A percentile compares a stretch with the other conserved stretches of the same genome.
phyloP scores from a whole-genome alignment of 64 coral and sea anemone species.

The Pocillopora verrucosa region DNA sequence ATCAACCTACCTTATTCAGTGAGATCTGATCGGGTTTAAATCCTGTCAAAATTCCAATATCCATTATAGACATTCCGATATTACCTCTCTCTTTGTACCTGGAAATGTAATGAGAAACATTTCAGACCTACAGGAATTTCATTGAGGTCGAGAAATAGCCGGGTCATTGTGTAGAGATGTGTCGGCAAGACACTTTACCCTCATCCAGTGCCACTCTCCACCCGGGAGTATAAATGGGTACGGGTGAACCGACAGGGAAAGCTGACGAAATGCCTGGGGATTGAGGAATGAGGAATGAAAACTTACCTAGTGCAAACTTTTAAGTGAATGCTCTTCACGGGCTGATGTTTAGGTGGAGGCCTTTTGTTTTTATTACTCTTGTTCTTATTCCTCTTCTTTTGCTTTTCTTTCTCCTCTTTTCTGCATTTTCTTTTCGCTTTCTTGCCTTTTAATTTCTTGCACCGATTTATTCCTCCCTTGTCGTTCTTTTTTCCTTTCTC shows the following conservation, averaged over 20 bases:
- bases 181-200: too few relatives aligned
- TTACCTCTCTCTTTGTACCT: conserved; percentile 67
- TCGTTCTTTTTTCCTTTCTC: background rate
- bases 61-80: conserved; percentile 85
- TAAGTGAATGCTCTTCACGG: conserved; percentile 32
- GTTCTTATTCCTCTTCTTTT: background rate
- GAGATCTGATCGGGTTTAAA: conserved; percentile 58
- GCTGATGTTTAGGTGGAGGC: conserved; percentile 36
- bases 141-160: too few relatives aligned
- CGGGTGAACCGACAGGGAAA: too few relatives aligned
- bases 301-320: conserved; percentile 64
- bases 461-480: background rate
- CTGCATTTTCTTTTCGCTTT: background rate
- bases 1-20: conserved; percentile 37
- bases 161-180: too few relatives aligned
- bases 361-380: background rate
- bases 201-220: too few relatives aligned
- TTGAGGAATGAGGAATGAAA: background rate
- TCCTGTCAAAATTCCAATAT: conserved; percentile 82
- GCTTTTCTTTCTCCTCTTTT: background rate
- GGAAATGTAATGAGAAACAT: background rate
- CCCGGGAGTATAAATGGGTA: too few relatives aligned
- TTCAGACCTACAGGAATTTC: background rate
- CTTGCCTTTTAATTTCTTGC: too few relatives aligned
- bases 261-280: too few relatives aligned